Conservation (phyloP, 2,888 invertebrate genomes). For the Bellardia pandia region DNA sequence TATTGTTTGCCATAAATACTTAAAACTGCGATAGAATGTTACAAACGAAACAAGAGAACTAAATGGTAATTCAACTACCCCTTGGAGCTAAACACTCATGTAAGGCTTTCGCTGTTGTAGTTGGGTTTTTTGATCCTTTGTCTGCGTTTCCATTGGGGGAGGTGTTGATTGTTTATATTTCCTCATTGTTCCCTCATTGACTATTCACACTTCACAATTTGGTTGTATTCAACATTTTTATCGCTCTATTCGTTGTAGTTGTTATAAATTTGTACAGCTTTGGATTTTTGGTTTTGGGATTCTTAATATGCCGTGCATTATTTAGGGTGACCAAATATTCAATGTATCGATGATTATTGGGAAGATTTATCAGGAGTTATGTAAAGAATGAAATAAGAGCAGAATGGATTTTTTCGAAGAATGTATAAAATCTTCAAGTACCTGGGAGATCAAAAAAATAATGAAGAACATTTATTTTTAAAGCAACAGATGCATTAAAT, state of each 20-base stretch:
- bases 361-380: too few relatives aligned
- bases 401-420: too few relatives aligned
- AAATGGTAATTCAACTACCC: conserved; percentile 63
- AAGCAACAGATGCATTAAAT: too few relatives aligned
- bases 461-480: too few relatives aligned
- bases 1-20: conserved; percentile 56
- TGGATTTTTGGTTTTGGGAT: conserved; percentile 78
- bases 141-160: conserved; percentile 45
- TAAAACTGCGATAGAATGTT: conserved; percentile 59
- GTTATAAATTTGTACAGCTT: conserved; percentile 70
- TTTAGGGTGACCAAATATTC: conserved; percentile 50
- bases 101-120: conserved; percentile 51
- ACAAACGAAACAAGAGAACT: conserved; percentile 45
- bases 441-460: too few relatives aligned
- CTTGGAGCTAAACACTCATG: conserved; percentile 53
- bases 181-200: conserved; percentile 78
- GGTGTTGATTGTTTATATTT: conserved; percentile 72
- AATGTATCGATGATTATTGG: background rate
- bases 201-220: conserved; percentile 81
- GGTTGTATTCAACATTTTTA: conserved; percentile 48
- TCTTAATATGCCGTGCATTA: conserved; percentile 61
- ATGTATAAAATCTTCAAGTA: too few relatives aligned
- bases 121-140: conserved; percentile 31
- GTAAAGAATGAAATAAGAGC: too few relatives aligned
- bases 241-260: conserved; percentile 59